phyloP scores from a whole-genome alignment of 2,113 vertebrate species.

The Cricetomys ansorgei region DNA sequence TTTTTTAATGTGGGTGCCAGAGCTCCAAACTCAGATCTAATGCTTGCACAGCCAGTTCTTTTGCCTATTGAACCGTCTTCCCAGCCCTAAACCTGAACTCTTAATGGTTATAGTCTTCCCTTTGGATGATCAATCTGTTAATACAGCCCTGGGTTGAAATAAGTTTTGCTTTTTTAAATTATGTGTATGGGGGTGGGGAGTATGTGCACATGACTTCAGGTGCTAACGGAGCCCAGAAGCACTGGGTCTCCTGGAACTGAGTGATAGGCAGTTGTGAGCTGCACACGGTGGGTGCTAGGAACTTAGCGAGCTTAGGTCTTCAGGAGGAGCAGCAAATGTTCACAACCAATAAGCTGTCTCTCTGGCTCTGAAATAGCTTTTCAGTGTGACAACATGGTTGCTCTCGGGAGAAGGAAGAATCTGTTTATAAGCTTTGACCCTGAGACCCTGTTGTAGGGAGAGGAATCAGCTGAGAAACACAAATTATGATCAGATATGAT shows the following conservation, averaged over 20 bases:
- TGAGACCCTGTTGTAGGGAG: background rate
- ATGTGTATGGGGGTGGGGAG: background rate
- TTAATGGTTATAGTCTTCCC: background rate
- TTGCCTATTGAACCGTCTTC: background rate
- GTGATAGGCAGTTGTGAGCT: background rate
- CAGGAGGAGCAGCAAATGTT: background rate
- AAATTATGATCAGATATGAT: background rate
- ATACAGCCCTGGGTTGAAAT: background rate
- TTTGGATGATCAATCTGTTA: background rate
- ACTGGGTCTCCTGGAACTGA: background rate
- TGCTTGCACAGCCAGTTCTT: background rate
- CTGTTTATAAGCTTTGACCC: background rate
- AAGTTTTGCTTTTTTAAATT: background rate
- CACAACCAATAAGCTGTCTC: no score
- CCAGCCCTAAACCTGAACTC: background rate
- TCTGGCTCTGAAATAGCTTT: background rate
- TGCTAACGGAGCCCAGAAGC: background rate
- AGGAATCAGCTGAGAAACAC: rapidly evolving
- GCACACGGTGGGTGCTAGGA: background rate
- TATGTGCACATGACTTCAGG: background rate
- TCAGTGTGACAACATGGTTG: background rate
- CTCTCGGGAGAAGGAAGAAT: background rate
- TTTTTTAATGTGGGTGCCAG: background rate
- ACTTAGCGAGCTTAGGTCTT: background rate
- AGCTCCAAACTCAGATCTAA: background rate